These are phyloP conservation scores for Leptopilina myrica DNA, from an alignment of 2,888 invertebrate genomes.

Conservation along the genomic window DNA sequence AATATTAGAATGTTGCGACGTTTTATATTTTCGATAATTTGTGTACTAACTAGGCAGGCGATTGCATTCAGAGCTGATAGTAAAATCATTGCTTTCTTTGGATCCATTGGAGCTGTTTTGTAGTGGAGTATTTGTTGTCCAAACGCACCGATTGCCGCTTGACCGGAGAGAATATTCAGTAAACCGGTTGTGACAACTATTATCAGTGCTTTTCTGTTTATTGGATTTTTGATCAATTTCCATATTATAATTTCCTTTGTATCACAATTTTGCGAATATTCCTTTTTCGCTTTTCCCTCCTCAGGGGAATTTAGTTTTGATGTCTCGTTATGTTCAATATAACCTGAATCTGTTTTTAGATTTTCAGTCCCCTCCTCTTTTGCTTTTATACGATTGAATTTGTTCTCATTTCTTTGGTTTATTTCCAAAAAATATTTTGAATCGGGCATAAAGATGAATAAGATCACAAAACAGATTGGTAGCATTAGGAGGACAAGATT, in stretches of 20 bases:
- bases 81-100: conserved; percentile 78
- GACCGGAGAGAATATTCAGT: conserved; percentile 81
- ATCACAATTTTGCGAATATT: too few species aligned
- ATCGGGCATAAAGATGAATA: conserved; percentile 82
- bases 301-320: not conserved
- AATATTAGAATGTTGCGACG: conserved; percentile 1
- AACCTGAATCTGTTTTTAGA: not conserved
- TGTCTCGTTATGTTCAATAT: not conserved
- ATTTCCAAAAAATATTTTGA: conserved; percentile 79
- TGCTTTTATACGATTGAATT: too few species aligned
- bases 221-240: not conserved
- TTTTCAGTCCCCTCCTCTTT: too few species aligned
- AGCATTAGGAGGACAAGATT: conserved; percentile 79
- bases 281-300: too few species aligned
- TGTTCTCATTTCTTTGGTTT: not conserved
- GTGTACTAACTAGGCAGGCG: not conserved
- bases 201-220: conserved; percentile 79
- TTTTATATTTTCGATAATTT: not conserved
- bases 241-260: not conserved
- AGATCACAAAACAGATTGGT: conserved; percentile 79
- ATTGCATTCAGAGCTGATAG: conserved; percentile 78
- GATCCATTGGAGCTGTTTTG: conserved; percentile 77
- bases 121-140: conserved; percentile 81
- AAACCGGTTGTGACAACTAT: conserved; percentile 81
- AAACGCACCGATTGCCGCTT: conserved; percentile 80